phyloP scores from a whole-genome alignment of 1,140 invertebrate genomes.

The Oedothorax gibbosus region DNA sequence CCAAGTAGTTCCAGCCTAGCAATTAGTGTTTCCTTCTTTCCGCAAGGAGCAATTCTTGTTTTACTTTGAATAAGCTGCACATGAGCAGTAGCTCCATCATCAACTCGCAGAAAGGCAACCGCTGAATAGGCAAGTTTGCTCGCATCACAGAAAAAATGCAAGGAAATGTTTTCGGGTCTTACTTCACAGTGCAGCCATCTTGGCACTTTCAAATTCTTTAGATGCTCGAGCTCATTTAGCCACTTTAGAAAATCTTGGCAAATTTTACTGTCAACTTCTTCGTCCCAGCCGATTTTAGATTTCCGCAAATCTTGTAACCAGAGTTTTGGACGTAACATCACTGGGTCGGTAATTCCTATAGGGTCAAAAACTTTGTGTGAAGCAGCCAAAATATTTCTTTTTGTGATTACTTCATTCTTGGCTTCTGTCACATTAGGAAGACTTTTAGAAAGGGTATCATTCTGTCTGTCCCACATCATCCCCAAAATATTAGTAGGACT shows the following conservation, averaged over 20 bases:
- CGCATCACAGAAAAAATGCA: conserved; percentile 31
- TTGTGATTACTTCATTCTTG: no score
- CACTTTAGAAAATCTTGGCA: conserved; percentile 13
- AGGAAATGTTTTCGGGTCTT: conserved; percentile 2
- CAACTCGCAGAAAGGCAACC: background rate
- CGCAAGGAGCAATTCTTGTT: conserved; percentile 32
- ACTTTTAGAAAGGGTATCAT: no score
- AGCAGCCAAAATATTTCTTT: no score
- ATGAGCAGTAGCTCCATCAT: conserved; percentile 13
- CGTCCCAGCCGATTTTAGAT: conserved; percentile 17
- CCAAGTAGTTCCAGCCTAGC: conserved; percentile 17
- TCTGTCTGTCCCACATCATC: no score
- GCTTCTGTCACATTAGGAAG: no score
- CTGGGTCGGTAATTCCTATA: no score
- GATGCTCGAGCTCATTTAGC: conserved; percentile 24
- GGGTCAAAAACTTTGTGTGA: no score
- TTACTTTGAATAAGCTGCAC: conserved; percentile 44
- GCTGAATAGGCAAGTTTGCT: conserved; percentile 1
- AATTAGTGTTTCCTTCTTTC: conserved; percentile 19
- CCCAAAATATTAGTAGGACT: no score
- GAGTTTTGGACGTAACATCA: no score
- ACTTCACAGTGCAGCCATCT: conserved; percentile 18
- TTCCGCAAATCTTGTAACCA: conserved; percentile 9
- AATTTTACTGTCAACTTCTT: conserved; percentile 26
- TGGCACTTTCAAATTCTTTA: conserved; percentile 9